These are phyloP conservation scores for Corynorhinus townsendii DNA, from an alignment of 2,113 vertebrate species.

Conservation along the genomic window DNA sequence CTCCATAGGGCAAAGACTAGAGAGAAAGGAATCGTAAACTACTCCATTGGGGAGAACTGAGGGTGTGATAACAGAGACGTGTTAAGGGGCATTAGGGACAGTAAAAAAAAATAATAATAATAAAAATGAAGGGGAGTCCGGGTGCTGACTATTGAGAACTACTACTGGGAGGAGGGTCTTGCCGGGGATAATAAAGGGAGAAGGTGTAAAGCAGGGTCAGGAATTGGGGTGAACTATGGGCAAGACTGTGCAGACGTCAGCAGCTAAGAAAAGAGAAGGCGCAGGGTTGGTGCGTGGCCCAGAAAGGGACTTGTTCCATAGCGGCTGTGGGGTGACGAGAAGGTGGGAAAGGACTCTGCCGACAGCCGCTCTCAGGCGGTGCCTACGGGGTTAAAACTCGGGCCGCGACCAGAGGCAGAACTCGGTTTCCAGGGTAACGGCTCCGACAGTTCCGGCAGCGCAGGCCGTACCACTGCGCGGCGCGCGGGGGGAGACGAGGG, in stretches of 20 bases:
- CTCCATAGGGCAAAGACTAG: neutral
- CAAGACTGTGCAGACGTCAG: neutral
- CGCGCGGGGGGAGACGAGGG: constrained; percentile 34
- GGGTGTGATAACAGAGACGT: neutral
- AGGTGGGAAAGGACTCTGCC: neutral
- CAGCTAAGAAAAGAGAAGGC: neutral
- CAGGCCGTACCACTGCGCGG: constrained; percentile 55
- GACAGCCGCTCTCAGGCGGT: constrained; percentile 18
- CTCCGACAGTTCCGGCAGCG: constrained; percentile 70
- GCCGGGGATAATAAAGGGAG: neutral
- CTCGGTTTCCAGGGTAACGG: constrained; percentile 68
- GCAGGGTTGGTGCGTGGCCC: neutral
- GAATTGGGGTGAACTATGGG: neutral
- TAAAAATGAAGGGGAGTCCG: neutral
- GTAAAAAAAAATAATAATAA: neutral
- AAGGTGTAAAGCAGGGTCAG: neutral
- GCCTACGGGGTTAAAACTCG: constrained; percentile 51
- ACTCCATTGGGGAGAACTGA: no score
- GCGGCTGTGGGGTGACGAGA: neutral
- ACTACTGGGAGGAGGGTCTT: neutral
- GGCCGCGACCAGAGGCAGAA: neutral
- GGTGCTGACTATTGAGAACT: neutral
- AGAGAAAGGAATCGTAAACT: neutral
- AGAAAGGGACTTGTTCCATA: neutral
- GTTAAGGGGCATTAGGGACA: neutral